Evolutionary conservation across 1,140 invertebrate genomes (phyloP), one percentile per base, ranked within the genome.

Genomic region (Hypsibius dujardini): DNA sequence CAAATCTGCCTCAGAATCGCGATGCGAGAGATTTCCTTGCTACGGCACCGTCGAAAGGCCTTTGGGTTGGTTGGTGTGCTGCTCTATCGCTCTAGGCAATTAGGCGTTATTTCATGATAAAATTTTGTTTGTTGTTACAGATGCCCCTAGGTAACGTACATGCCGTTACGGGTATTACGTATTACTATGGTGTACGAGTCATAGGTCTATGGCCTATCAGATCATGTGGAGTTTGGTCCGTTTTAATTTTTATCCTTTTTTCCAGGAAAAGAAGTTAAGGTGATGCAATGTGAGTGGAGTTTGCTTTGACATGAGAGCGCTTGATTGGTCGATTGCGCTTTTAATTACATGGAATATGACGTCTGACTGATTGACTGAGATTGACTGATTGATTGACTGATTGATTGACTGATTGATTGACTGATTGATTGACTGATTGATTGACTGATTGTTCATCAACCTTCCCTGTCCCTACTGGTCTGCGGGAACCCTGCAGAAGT

Each of bases 191-290:
- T 28, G 28, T 28, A 28, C 28, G 28, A 28, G 28, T 28, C 28
- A 28, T 0, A 28, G 28, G 28, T 28, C 28, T 28, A 28, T 28
- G 28, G 28, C 28, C 28, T 28, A 28, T 28, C 28, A 28, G 28
- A 28, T 28, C 28, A 28, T 28, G 28, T 28, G 28, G 28, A 28
- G 28, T 28, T 28, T 28, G 28, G 28, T 28, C 28, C 28, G 28
- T 28, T 28, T 28, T 28, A 28, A 28, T 28, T 28, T 28, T 28
- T 28, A 28, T 28, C 28, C 28, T 28, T 28, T 28, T 28, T 28
- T 28, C 28, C 28, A n/a, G 76, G 76, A 45, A 77, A 77, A 72
- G 76, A 77, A 72, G 76, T 77, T 1, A 77, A 77, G 74, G 76
- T 77, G 15, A 77, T 77, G 76, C 76, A 77, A 73, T 77, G 76